phyloP scores from a whole-genome alignment of 2,797 vertebrate genomes.

The Mus caroli region DNA sequence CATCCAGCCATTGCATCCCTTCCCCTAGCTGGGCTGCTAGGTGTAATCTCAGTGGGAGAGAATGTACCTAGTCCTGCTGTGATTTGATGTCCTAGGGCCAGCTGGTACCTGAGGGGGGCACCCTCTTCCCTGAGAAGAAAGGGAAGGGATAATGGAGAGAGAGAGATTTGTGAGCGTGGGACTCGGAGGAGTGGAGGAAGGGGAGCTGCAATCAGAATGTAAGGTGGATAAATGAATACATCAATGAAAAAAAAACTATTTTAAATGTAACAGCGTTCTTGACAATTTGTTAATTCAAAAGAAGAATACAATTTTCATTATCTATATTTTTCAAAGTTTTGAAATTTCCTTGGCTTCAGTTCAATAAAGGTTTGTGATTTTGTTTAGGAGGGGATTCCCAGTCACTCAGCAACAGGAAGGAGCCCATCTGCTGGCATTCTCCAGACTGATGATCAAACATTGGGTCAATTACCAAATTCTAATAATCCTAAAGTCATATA shows the following conservation, averaged over 20 bases:
- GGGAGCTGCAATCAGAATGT: background rate
- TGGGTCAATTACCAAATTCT: background rate
- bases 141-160: background rate
- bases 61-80: background rate
- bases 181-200: background rate
- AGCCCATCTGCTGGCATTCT: background rate
- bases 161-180: background rate
- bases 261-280: constrained; percentile 10
- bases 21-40: background rate
- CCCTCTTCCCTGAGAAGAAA: background rate
- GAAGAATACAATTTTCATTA: background rate
- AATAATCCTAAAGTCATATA: constrained; percentile 2
- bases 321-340: constrained; percentile 64
- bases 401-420: background rate
- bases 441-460: background rate
- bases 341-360: constrained; percentile 44
- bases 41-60: background rate
- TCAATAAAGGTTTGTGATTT: constrained; percentile 60
- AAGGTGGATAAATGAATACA: background rate
- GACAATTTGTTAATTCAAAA: constrained; percentile 21
- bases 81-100: background rate
- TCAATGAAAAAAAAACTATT: background rate
- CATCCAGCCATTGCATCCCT: background rate
- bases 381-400: constrained; percentile 53
- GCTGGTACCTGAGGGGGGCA: background rate